Conservation (phyloP, 2,888 invertebrate genomes). For the Icerya purchasi region DNA sequence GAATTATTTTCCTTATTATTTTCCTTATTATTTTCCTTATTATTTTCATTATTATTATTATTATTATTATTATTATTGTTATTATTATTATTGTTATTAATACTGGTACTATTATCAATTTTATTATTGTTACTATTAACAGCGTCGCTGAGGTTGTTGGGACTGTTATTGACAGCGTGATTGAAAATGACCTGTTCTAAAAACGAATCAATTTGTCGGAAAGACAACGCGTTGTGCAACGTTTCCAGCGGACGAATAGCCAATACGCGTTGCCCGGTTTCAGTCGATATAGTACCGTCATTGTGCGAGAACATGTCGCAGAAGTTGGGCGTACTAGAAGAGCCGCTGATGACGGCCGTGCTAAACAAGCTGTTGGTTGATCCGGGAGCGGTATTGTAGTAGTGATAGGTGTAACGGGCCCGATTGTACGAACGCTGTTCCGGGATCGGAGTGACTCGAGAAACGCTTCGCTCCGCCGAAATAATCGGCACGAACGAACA, state of each 20-base stretch:
- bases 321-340: conserved; percentile 75
- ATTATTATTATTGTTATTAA: too few relatives aligned
- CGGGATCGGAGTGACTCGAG: too few relatives aligned
- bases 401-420: conserved; percentile 8
- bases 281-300: conserved; percentile 51
- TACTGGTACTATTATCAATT: too few relatives aligned
- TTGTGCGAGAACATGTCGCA: conserved; percentile 69
- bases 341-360: conserved; percentile 88
- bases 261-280: conserved; percentile 79
- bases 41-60: too few relatives aligned
- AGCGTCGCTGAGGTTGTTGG: too few relatives aligned
- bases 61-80: too few relatives aligned
- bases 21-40: too few relatives aligned
- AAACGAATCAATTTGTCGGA: conserved; percentile 75
- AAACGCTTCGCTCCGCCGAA: too few relatives aligned
- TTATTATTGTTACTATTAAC: too few relatives aligned
- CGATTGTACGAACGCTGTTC: background rate
- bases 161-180: background rate
- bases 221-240: conserved; percentile 83
- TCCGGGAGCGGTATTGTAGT: conserved; percentile 24
- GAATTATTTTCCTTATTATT: conserved; percentile 6
- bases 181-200: conserved; percentile 49
- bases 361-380: conserved; percentile 73
- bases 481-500: conserved; percentile 1
- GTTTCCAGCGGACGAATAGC: conserved; percentile 92